Base-by-base conservation (phyloP, 1,140 invertebrate genomes). In the Mylabris phalerata region DNA sequence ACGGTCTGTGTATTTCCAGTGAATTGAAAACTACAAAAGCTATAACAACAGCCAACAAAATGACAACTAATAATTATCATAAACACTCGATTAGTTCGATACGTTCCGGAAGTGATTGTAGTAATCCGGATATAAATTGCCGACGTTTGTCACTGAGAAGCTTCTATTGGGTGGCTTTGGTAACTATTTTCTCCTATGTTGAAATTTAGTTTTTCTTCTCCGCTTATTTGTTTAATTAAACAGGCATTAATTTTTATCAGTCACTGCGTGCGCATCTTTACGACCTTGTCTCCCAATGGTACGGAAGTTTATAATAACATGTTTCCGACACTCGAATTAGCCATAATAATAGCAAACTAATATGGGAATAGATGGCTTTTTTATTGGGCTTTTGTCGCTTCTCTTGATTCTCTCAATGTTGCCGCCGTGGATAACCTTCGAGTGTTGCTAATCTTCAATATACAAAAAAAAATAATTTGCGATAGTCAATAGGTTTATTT, bases 291-390 rank as follows among this genome's bases (percentile, higher is more conserved):
- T 56, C 59, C 51, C 55, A 47, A 51, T 63, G 65, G 63, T 50
- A 67, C 65, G 67, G 65, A 68, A 67, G 63, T 60, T 56, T 45
- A 52, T 64, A 67, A 68, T 68, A 52, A 56, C 62, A 68, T 60
- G 57, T 65, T 67, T 68, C 67, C 67, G 67, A 65, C 62, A 61
- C 56, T 61, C 50, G 58, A 66, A 64, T 61, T 59, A 60, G 41
- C 50, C 42, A 32, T 32, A 32, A 61, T 61, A 61, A 63, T 59
- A 48, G 60, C 50, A 60, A 58, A 45, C 55, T 57, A 60, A 63
- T 60, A 63, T 63, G 58, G 62, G 59, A 60, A 62, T 3, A 26
- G 42, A 45, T 48, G 25, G 41, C 49, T 55, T 61, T 60, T 32
- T 63, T 52, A 52, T 54, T 56, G 32, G 50, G 44, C 47, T 44